Base-by-base conservation (phyloP, 2,797 vertebrate species). In the Epinephelus coioides region DNA sequence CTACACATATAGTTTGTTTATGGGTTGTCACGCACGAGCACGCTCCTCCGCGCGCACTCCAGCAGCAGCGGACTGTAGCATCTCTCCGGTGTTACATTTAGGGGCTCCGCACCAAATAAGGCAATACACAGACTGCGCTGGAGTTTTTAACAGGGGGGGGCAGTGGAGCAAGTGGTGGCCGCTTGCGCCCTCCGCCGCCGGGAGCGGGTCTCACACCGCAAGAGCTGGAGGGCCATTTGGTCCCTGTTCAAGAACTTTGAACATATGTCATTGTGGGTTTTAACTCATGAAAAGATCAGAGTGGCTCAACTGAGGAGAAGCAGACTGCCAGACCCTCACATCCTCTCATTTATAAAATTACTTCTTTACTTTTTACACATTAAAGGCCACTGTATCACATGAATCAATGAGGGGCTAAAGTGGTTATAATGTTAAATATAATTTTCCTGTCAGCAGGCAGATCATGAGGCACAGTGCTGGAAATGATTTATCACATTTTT, bases 21-120 rank as follows among this genome's bases (percentile, higher is more conserved):
- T n/a, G 49, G 38, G 3, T 4, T 21, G 2, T 27, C 8, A 23
- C 53, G 53, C 60, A 62, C 63, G 76, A 23, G 68, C 76, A 38
- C 71, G 65, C 21, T 12, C n/a, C 2, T 18, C 4, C 21, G 21
- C 57, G 63, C 47, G 73, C 78, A 34, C 72, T 0, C 34, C 34
- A 8, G 34, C 34, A 34, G 64, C 56, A 5, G 70, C 50, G 59
- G 51, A 69, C 65, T 25, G 77, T n/a, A 77, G 40, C 76, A 57
- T 92, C 86, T 79, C 78, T 51, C 64, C 47, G 71, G 77, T 86
- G 87, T 88, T 81, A 85, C 82, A 92, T 90, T 91, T 91, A 87
- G 89, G 91, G 82, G 84, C 84, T 91, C 85, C 92, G 38, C 88
- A 92, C 96, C 95, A 96, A 96, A 96, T 95, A 96, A 94, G 96